These are phyloP conservation scores for Morus bassanus DNA, from an alignment of 2,797 vertebrate species.

Conservation along the genomic window DNA sequence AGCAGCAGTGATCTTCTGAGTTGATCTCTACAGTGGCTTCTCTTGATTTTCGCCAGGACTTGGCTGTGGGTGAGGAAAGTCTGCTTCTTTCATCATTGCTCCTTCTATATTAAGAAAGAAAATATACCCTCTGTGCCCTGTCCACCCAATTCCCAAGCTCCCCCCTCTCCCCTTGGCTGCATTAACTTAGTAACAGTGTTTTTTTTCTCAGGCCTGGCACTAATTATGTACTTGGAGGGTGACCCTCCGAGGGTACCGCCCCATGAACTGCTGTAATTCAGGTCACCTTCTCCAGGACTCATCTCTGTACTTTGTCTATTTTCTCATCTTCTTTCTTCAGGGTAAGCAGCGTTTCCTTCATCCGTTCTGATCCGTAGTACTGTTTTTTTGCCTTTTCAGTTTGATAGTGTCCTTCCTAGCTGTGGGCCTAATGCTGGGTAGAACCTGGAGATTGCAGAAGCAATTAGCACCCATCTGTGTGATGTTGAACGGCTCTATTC, in stretches of 20 bases:
- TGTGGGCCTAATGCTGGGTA: not conserved
- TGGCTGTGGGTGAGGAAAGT: constrained; percentile 58
- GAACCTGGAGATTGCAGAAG: constrained; percentile 1
- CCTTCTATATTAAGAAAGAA: constrained; percentile 44
- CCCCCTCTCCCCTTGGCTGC: constrained; percentile 49
- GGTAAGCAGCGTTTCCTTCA: constrained; percentile 72
- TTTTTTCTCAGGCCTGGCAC: constrained; percentile 72
- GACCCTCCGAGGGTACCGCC: constrained; percentile 57
- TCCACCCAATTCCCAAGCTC: constrained; percentile 28
- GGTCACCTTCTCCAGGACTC: constrained; percentile 71
- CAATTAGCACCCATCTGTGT: not conserved
- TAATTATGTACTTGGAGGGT: constrained; percentile 70
- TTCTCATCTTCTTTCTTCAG: constrained; percentile 74
- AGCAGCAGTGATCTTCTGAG: constrained; percentile 49
- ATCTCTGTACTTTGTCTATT: constrained; percentile 73
- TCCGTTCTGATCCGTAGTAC: constrained; percentile 38
- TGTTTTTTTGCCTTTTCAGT: constrained; percentile 35
- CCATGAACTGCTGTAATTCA: constrained; percentile 73
- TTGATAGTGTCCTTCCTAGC: constrained; percentile 27
- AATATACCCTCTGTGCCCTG: constrained; percentile 34
- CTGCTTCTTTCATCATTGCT: constrained; percentile 47
- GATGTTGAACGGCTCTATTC: not conserved
- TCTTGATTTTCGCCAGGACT: constrained; percentile 58
- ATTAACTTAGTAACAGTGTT: constrained; percentile 74
- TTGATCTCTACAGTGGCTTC: constrained; percentile 29